Percentiles rank a stretch among this genome's conserved stretches.
These are phyloP conservation scores for Oncorhynchus clarkii DNA, from an alignment of 2,113 vertebrate species.

Conservation along the genomic window DNA sequence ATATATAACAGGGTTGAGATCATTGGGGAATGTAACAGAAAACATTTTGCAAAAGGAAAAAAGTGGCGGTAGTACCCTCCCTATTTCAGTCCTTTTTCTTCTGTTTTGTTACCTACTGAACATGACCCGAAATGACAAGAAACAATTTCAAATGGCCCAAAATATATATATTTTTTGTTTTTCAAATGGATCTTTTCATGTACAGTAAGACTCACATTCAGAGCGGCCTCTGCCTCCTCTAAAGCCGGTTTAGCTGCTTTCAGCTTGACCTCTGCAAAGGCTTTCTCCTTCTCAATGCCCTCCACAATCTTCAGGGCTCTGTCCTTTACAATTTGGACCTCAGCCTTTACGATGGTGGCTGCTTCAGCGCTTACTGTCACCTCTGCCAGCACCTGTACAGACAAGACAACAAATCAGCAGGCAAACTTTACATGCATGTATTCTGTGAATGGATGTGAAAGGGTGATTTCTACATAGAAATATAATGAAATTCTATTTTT, in stretches of 20 bases:
- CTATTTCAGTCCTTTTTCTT: no score
- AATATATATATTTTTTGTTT: not conserved
- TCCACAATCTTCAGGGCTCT: conserved; percentile 84
- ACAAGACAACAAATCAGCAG: conserved; percentile 21
- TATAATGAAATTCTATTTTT: not conserved
- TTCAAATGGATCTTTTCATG: not conserved
- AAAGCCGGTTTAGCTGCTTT: conserved; percentile 80
- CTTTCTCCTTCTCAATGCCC: conserved; percentile 81
- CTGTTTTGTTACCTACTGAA: no score
- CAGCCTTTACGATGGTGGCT: conserved; percentile 80
- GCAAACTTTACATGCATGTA: not conserved
- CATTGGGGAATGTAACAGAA: not conserved
- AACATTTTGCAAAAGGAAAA: not conserved
- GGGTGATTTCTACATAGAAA: not conserved
- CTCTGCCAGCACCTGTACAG: conserved; percentile 75
- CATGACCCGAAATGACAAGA: no score
- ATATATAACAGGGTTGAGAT: not conserved
- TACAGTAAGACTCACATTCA: conserved; percentile 74
- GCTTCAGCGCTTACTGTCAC: conserved; percentile 81
- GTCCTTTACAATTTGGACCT: conserved; percentile 83
- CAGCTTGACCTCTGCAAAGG: conserved; percentile 76
- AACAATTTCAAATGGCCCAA: no score
- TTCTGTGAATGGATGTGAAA: not conserved
- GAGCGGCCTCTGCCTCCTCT: conserved; percentile 78
- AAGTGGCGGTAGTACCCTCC: no score